phyloP scores from a whole-genome alignment of 2,888 invertebrate species.

The Slavum lentiscoides region DNA sequence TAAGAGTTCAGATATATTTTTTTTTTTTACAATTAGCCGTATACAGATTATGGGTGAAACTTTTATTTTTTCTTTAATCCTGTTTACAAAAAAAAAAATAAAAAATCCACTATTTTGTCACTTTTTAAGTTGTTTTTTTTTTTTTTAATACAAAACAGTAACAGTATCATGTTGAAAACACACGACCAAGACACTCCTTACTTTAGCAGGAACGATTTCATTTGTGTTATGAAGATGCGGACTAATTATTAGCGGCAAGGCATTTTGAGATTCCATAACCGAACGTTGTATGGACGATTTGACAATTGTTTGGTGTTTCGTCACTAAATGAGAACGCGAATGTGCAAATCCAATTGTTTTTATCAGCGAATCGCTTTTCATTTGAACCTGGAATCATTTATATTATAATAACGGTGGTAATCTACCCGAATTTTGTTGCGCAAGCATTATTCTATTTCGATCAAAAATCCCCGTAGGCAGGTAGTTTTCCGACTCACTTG shows the following conservation, averaged over 20 bases:
- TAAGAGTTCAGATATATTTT: too few relatives aligned
- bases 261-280: constrained; percentile 45
- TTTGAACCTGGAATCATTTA: constrained; percentile 29
- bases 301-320: constrained; percentile 19
- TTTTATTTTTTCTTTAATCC: too few relatives aligned
- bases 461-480: neutral
- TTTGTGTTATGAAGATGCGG: constrained; percentile 9
- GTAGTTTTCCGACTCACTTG: constrained; percentile 23
- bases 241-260: constrained; percentile 38
- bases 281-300: constrained; percentile 13
- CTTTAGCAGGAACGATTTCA: constrained; percentile 44
- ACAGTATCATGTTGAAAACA: too few relatives aligned
- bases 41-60: too few relatives aligned
- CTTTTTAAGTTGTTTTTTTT: too few relatives aligned
- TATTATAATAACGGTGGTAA: neutral
- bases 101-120: too few relatives aligned
- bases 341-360: constrained; percentile 40
- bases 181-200: neutral
- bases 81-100: too few relatives aligned
- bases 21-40: too few relatives aligned
- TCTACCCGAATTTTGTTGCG: neutral
- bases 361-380: constrained; percentile 17
- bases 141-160: too few relatives aligned
- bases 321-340: constrained; percentile 9
- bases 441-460: too few relatives aligned